Conservation (phyloP, 2,888 invertebrate species). For the Sphaeridia pumilis region DNA sequence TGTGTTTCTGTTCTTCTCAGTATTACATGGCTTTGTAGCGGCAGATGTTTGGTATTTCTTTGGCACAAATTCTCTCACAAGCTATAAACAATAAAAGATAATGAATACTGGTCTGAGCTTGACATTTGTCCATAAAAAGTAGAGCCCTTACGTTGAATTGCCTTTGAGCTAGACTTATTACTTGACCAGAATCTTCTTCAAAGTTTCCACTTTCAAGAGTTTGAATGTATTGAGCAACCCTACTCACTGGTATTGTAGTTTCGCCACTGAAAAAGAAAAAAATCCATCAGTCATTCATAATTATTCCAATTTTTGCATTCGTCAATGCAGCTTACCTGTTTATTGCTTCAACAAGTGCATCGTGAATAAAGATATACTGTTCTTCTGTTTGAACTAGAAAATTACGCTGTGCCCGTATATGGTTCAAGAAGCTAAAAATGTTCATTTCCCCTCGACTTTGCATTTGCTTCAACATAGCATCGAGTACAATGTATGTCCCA, state of each 20-base stretch:
- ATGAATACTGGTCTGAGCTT: too few species aligned
- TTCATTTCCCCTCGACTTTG: constrained; percentile 74
- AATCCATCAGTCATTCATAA: neutral
- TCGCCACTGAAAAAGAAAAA: constrained; percentile 8
- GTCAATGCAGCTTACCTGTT: constrained; percentile 48
- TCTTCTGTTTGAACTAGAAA: constrained; percentile 97
- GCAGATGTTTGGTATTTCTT: constrained; percentile 77
- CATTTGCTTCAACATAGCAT: constrained; percentile 88
- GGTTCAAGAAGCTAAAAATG: constrained; percentile 82
- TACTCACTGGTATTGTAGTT: neutral
- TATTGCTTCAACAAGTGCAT: constrained; percentile 86
- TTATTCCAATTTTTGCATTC: too few species aligned
- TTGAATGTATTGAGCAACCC: neutral
- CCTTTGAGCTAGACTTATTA: constrained; percentile 44
- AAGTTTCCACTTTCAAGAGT: constrained; percentile 1
- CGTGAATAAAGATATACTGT: constrained; percentile 96
- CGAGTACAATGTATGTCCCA: constrained; percentile 90
- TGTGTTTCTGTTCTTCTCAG: constrained; percentile 69
- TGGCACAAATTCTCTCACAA: constrained; percentile 68
- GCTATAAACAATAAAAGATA: constrained; percentile 36
- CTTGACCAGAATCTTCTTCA: constrained; percentile 13
- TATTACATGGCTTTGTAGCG: constrained; percentile 73
- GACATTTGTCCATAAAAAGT: neutral
- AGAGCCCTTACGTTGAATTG: constrained; percentile 55
- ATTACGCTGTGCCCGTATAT: constrained; percentile 89